These are phyloP conservation scores for Lomographa bimaculata DNA, from an alignment of 2,888 invertebrate species.

Conservation along the genomic window DNA sequence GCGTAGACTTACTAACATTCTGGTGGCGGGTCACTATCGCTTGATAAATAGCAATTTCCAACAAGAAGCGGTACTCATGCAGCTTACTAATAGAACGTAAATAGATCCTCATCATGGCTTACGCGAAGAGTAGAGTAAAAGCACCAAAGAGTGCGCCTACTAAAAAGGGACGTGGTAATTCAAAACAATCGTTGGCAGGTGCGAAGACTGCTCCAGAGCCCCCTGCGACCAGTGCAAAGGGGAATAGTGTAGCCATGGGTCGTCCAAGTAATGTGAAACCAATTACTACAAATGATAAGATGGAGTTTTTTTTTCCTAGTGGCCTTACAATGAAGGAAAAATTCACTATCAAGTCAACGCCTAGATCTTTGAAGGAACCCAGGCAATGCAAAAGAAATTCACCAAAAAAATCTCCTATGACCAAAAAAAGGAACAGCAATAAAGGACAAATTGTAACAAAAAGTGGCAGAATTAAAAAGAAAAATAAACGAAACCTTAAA, in stretches of 20 bases:
- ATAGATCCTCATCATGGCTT: constrained; percentile 62
- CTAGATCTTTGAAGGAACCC: constrained; percentile 4
- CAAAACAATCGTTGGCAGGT: constrained; percentile 56
- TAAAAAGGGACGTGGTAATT: constrained; percentile 50
- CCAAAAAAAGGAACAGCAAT: constrained; percentile 15
- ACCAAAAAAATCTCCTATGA: constrained; percentile 3
- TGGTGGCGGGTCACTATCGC: constrained; percentile 70
- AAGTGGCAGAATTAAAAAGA: constrained; percentile 48
- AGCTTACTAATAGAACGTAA: constrained; percentile 62
- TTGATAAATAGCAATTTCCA: constrained; percentile 43
- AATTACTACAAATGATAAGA: constrained; percentile 44
- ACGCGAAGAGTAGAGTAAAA: constrained; percentile 65
- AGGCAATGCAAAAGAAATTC: constrained; percentile 17
- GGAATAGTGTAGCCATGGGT: constrained; percentile 39
- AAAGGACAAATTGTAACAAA: constrained; percentile 39
- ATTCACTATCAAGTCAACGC: constrained; percentile 26
- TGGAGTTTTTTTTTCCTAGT: constrained; percentile 48
- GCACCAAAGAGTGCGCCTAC: constrained; percentile 55
- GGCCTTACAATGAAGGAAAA: constrained; percentile 44
- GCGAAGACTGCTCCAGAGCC: constrained; percentile 40
- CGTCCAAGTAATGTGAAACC: constrained; percentile 38
- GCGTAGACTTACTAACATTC: constrained; percentile 55
- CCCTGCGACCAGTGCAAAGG: constrained; percentile 35
- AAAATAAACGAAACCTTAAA: constrained; percentile 48
- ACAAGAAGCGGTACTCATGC: constrained; percentile 39